Evolutionary conservation across 1,140 invertebrate species (phyloP).

Genomic region (Ephestia elutella): DNA sequence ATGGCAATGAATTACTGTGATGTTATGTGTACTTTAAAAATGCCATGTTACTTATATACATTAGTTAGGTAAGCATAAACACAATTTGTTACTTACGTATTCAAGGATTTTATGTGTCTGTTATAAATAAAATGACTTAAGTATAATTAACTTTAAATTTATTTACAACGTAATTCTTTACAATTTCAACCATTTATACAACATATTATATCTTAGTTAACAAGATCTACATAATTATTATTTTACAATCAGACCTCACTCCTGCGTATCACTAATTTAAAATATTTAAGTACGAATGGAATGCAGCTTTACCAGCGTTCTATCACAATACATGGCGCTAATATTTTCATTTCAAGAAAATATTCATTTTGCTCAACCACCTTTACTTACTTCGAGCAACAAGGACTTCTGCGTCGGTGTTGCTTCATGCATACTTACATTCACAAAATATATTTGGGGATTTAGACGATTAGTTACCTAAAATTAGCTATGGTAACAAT

Average conservation of each 20-base stretch:
- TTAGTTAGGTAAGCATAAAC: neutral
- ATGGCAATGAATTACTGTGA: neutral
- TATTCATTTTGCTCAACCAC: slow-evolving; percentile 13
- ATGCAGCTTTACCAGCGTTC: slow-evolving; percentile 43
- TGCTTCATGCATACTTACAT: too few species aligned
- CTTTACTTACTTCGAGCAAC: too few species aligned
- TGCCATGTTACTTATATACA: neutral
- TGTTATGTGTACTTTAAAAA: neutral
- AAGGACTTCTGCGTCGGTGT: too few species aligned
- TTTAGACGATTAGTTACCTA: neutral
- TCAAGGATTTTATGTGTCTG: neutral
- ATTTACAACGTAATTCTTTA: slow-evolving; percentile 73
- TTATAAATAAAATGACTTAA: slow-evolving; percentile 4
- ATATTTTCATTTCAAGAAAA: slow-evolving; percentile 20
- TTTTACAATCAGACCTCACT: slow-evolving; percentile 69
- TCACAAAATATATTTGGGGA: neutral
- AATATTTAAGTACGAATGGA: slow-evolving; percentile 52
- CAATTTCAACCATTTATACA: slow-evolving; percentile 73
- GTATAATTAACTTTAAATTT: slow-evolving; percentile 65
- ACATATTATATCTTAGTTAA: slow-evolving; percentile 69
- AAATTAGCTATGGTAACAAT: slow-evolving; percentile 67
- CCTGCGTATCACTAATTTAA: slow-evolving; percentile 52
- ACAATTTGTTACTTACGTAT: too few species aligned
- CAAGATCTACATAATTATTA: slow-evolving; percentile 65
- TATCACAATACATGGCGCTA: slow-evolving; percentile 61